A percentile compares a stretch with the other conserved stretches of the same genome.
These are phyloP conservation scores for Oryzaephilus surinamensis DNA, from an alignment of 1,140 invertebrate species.

Conservation along the genomic window DNA sequence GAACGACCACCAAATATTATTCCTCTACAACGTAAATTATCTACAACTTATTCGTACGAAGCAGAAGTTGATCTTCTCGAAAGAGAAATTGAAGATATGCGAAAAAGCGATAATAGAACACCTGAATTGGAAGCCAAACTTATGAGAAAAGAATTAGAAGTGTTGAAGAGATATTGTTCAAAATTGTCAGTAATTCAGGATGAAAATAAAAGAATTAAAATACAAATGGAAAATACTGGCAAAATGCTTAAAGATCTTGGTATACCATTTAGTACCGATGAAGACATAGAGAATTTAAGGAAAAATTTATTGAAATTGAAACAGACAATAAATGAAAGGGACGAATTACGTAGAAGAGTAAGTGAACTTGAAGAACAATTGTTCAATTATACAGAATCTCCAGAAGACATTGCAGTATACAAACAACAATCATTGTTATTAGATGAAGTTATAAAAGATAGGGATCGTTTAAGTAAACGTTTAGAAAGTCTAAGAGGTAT, in stretches of 20 bases:
- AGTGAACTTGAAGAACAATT: constrained; percentile 21
- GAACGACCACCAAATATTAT: too few relatives aligned
- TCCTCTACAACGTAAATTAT: too few relatives aligned
- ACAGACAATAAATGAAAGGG: constrained; percentile 18
- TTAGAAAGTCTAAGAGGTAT: constrained; percentile 12
- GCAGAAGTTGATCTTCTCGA: constrained; percentile 21
- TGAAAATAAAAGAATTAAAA: constrained; percentile 21
- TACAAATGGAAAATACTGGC: constrained; percentile 2
- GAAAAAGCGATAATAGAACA: too few relatives aligned
- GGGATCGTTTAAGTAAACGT: neutral
- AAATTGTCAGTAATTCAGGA: constrained; percentile 23
- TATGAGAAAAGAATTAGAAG: constrained; percentile 23
- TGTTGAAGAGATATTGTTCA: constrained; percentile 23
- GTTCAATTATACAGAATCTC: constrained; percentile 14
- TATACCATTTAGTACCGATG: neutral
- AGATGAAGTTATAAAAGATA: neutral
- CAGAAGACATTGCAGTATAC: constrained; percentile 21
- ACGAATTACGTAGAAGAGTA: constrained; percentile 16
- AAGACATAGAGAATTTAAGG: constrained; percentile 6
- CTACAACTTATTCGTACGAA: constrained; percentile 11
- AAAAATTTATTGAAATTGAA: constrained; percentile 12
- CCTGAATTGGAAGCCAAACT: constrained; percentile 20
- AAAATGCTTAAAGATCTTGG: too few relatives aligned
- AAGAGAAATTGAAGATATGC: constrained; percentile 20
- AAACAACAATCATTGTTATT: constrained; percentile 10